Evolutionary conservation across 2,888 invertebrate genomes (phyloP).

Genomic region (Rotaria sp.): DNA sequence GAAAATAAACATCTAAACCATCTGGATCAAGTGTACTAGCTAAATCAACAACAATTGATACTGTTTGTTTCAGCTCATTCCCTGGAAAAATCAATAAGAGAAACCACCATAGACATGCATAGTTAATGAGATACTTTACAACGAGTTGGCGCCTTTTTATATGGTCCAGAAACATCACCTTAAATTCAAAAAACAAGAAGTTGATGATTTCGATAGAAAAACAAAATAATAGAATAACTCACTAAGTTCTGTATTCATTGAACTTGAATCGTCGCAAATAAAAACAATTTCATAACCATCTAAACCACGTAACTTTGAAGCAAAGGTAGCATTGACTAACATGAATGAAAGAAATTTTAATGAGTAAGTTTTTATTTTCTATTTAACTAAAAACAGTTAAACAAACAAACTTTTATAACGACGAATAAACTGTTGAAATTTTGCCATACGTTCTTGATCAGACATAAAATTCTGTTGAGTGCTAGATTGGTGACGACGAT

Average conservation of each 20-base stretch:
- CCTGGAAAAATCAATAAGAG: not conserved
- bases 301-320: not conserved
- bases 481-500: too few species aligned
- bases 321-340: not conserved
- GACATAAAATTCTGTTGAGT: not conserved
- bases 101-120: fast-evolving
- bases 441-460: not conserved
- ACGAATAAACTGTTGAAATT: not conserved
- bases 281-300: slow-evolving; percentile 14
- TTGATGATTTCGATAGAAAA: not conserved
- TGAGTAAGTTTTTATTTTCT: too few species aligned
- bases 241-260: not conserved
- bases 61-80: slow-evolving; percentile 38
- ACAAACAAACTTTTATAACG: not conserved
- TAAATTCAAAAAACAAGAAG: not conserved
- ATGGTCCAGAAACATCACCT: not conserved
- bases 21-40: slow-evolving; percentile 10
- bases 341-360: too few species aligned
- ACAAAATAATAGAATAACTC: not conserved
- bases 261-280: not conserved
- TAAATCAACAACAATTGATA: slow-evolving; percentile 33
- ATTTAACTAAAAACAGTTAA: too few species aligned
- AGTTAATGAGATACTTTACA: not conserved
- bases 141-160: not conserved
- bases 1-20: slow-evolving; percentile 35